Evolutionary conservation across 30 jellyfish, hydroid and myxozoan species (phyloP).

Genomic region (Pseudorhiza aurosa): DNA sequence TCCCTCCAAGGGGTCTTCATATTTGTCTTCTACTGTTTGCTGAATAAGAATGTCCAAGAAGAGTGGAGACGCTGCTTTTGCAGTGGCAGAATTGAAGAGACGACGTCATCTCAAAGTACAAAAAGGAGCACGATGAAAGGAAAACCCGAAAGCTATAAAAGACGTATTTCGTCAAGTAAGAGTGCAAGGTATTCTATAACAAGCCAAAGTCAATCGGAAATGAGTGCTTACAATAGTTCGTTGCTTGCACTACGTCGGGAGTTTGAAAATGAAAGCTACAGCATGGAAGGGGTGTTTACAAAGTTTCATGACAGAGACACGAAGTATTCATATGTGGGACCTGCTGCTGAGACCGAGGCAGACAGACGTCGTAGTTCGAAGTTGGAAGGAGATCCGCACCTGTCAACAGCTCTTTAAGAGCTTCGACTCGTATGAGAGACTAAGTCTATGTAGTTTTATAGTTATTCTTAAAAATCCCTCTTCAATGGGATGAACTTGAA

Average conservation of each 20-base stretch:
- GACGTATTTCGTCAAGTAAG: background rate
- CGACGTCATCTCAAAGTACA: slow-evolving; percentile 11
- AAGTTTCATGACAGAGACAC: background rate
- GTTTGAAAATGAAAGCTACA: background rate
- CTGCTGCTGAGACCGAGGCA: background rate
- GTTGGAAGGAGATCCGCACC: background rate
- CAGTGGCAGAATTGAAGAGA: background rate
- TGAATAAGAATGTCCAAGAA: slow-evolving; percentile 8
- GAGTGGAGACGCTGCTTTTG: slow-evolving; percentile 23
- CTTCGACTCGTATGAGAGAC: too few relatives aligned
- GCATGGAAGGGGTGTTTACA: slow-evolving; percentile 2
- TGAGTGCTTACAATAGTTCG: background rate
- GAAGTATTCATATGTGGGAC: background rate
- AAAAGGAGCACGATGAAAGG: background rate
- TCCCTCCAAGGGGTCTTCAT: slow-evolving; percentile 56
- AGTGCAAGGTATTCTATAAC: background rate
- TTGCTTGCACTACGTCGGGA: slow-evolving; percentile 13
- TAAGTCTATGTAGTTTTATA: too few relatives aligned
- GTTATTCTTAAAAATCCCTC: too few relatives aligned
- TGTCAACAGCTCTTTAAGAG: background rate
- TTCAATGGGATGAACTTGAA: too few relatives aligned
- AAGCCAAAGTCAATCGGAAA: background rate
- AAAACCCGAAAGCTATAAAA: background rate
- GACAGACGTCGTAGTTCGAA: background rate
- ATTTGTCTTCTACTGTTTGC: slow-evolving; percentile 39